Percentiles rank a stretch among this genome's conserved stretches.
phyloP scores from a whole-genome alignment of 2,113 vertebrate genomes.

The Channa argus region DNA sequence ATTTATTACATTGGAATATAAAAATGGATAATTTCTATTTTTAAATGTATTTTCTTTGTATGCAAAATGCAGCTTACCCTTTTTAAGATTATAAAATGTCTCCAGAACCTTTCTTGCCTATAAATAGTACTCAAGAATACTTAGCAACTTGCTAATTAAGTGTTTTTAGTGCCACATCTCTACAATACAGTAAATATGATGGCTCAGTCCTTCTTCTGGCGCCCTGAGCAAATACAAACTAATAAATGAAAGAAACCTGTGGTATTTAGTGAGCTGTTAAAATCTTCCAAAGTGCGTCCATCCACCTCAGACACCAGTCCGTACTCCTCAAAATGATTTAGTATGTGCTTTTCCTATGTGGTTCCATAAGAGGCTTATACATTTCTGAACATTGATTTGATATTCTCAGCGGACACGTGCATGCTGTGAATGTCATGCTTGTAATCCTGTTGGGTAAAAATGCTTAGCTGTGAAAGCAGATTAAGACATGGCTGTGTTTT shows the following conservation, averaged over 20 bases:
- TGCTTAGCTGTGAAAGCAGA: slow-evolving; percentile 82
- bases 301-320: slow-evolving; percentile 45
- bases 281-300: slow-evolving; percentile 47
- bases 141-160: too few species aligned
- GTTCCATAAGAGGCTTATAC: slow-evolving; percentile 77
- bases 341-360: slow-evolving; percentile 60
- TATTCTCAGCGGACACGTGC: slow-evolving; percentile 75
- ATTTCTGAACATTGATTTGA: slow-evolving; percentile 76
- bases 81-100: neutral
- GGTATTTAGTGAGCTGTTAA: slow-evolving; percentile 61
- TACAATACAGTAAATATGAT: slow-evolving; percentile 22
- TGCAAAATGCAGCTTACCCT: neutral
- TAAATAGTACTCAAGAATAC: too few species aligned
- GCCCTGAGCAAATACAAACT: slow-evolving; percentile 42
- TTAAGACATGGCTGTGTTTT: slow-evolving; percentile 79
- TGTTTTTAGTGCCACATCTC: neutral
- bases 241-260: slow-evolving; percentile 49
- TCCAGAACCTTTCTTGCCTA: too few species aligned
- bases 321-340: slow-evolving; percentile 67
- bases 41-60: neutral
- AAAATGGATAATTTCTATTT: neutral
- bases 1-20: neutral
- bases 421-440: slow-evolving; percentile 78
- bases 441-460: slow-evolving; percentile 82
- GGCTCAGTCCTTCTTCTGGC: slow-evolving; percentile 47